These are phyloP conservation scores for Stegostoma tigrinum DNA, from an alignment of 2,113 vertebrate genomes.

Conservation along the genomic window DNA sequence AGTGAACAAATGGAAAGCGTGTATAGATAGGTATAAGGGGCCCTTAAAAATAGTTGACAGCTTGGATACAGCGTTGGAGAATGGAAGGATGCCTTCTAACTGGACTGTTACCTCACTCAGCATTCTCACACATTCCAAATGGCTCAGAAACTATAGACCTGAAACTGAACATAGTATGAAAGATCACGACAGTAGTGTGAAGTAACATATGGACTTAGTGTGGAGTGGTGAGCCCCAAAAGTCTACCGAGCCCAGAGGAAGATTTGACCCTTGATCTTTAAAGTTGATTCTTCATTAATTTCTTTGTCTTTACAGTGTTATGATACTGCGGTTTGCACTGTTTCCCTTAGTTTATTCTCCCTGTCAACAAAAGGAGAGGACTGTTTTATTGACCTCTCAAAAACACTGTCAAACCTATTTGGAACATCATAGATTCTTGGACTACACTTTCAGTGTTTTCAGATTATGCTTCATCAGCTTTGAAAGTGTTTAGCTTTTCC, in stretches of 20 bases:
- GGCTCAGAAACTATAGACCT: background rate
- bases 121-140: background rate
- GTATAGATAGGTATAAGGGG: background rate
- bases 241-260: background rate
- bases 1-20: background rate
- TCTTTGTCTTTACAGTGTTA: too few relatives aligned
- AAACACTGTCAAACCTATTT: background rate
- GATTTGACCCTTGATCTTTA: background rate
- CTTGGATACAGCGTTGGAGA: background rate
- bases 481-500: background rate
- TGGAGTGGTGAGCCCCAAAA: background rate
- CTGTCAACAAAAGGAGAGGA: background rate
- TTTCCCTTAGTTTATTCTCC: background rate
- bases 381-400: background rate
- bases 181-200: background rate
- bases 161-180: background rate
- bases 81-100: background rate
- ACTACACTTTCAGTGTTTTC: background rate
- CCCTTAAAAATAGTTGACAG: background rate
- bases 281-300: background rate
- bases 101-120: background rate
- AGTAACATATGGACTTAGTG: background rate
- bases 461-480: constrained; percentile 9
- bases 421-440: background rate
- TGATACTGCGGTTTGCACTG: background rate